These are phyloP conservation scores for Cephalopachus bancanus DNA, from an alignment of 2,797 vertebrate species.

Conservation along the genomic window DNA sequence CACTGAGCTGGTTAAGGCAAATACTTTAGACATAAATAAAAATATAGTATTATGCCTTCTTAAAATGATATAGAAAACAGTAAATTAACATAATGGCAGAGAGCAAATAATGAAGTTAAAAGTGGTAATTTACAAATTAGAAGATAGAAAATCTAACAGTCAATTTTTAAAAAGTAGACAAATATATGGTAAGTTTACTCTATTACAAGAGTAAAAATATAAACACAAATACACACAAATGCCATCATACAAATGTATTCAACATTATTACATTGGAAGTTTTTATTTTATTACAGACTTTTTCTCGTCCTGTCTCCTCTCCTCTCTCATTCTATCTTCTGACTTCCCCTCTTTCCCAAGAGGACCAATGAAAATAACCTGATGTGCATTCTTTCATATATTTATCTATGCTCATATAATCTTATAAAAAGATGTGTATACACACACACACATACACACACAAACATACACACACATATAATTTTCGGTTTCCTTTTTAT, in stretches of 20 bases:
- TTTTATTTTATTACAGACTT: neutral
- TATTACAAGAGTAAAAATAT: neutral
- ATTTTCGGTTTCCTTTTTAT: neutral
- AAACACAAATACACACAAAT: neutral
- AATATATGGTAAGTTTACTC: neutral
- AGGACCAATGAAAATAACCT: neutral
- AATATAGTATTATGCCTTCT: neutral
- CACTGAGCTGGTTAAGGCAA: neutral
- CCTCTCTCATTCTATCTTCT: neutral
- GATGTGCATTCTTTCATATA: neutral
- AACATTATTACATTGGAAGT: neutral
- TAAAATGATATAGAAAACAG: constrained; percentile 1
- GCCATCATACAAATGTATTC: neutral
- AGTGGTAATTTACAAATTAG: neutral
- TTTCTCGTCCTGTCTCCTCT: neutral
- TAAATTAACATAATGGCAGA: neutral
- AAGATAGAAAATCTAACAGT: neutral
- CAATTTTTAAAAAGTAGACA: neutral
- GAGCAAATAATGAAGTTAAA: neutral
- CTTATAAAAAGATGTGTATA: neutral
- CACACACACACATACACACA: neutral
- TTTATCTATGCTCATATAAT: neutral
- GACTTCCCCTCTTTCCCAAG: neutral
- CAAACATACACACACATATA: neutral
- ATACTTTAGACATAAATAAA: neutral